Conservation (phyloP, 1,140 invertebrate species). For the Drosophila santomea region DNA sequence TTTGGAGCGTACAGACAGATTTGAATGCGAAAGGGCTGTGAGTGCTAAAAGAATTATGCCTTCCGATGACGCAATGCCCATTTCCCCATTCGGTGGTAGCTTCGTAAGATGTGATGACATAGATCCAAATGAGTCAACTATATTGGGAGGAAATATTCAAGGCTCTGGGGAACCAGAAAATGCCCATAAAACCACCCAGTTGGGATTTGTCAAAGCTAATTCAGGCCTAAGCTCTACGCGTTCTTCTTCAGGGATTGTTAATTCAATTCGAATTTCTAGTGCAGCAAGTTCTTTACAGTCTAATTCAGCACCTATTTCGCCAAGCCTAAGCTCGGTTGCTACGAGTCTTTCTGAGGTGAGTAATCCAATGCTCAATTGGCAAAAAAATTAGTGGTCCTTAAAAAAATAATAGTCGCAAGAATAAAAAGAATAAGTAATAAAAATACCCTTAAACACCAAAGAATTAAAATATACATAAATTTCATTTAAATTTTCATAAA, state of each 20-base stretch:
- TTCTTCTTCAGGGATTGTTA: slow-evolving; percentile 28
- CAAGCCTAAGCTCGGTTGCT: slow-evolving; percentile 89
- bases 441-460: too few species aligned
- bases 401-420: background rate
- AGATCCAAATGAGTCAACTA: slow-evolving; percentile 28
- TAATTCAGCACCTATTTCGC: slow-evolving; percentile 87
- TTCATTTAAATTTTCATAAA: too few species aligned
- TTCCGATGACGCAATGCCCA: slow-evolving; percentile 54
- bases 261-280: slow-evolving; percentile 47
- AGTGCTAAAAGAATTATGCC: slow-evolving; percentile 24
- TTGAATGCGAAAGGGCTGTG: slow-evolving; percentile 18
- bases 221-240: slow-evolving; percentile 23
- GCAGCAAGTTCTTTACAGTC: slow-evolving; percentile 69
- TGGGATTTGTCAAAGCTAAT: slow-evolving; percentile 28
- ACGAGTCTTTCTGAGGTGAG: slow-evolving; percentile 91
- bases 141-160: slow-evolving; percentile 28
- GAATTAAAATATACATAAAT: too few species aligned
- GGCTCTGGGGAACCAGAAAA: slow-evolving; percentile 12
- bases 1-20: slow-evolving; percentile 42
- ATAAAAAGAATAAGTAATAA: too few species aligned
- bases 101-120: slow-evolving; percentile 25
- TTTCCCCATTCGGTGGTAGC: slow-evolving; percentile 33
- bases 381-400: too few species aligned
- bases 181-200: slow-evolving; percentile 24
- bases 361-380: background rate